Base-by-base conservation (phyloP, 2,888 invertebrate genomes). In the Adela reaumurella region DNA sequence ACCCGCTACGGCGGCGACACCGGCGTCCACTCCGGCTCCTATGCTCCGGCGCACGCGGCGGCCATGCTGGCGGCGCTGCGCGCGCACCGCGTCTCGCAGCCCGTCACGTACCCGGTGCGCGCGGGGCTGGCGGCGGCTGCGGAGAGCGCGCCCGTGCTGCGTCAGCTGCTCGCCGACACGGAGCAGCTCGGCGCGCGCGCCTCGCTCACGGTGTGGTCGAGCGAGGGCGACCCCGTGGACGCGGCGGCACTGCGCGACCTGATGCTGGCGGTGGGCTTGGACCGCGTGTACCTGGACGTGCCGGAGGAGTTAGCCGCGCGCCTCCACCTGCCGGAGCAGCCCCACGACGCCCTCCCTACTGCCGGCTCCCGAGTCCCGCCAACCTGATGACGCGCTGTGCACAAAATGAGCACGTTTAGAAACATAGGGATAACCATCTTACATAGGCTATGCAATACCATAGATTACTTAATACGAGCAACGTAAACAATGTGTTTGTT, bases 151-250 rank as follows among this genome's bases (percentile, higher is more conserved):
- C 72, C 79, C 0, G 76, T 81, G 3, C 66, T 94, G 14, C 67
- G 83, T 16, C 74, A 74, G 51, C 76, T 94, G 19, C 64, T 89
- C 14, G 67, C 78, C 0, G 74, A 74, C 59, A 76, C 72, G 0
- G 65, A 77, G 10, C 68, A 67, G 47, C 70, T 76, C 4, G 76
- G 81, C 57, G 68, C 67, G 47, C 70, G 76, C 4, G 82, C 84
- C 43, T 88, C 91, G 0, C 68, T 95, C 53, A 94, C 94, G 0
- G 81, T 94, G 48, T 94, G 94, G 94, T 87, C 89, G 2, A 77
- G 82, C 45, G 76, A 71, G 28, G 78, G 73, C 0, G 93, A 94
- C 62, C 62, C 71, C 14, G 88, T 93, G 17, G 81, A 90, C 59
- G 81, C 86, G 3, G 69, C 76, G 2, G 77, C 84, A 45, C 76